Evolutionary conservation across 2,113 vertebrate species (phyloP).

Genomic region (Halichoerus grypus): DNA sequence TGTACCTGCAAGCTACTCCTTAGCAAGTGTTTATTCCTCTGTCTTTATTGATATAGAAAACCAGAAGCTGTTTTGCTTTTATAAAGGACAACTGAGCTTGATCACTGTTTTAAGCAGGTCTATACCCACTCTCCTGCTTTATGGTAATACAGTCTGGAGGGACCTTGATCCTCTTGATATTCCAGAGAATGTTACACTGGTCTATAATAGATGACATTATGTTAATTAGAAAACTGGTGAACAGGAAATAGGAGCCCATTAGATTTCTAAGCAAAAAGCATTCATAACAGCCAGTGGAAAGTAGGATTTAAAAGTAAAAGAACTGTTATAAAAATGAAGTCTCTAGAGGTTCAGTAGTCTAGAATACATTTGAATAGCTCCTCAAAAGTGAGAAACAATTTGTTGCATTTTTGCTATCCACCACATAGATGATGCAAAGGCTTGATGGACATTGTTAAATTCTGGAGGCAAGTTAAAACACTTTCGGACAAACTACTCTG

Average conservation of each 20-base stretch:
- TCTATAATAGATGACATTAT: not conserved
- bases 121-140: not conserved
- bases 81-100: not conserved
- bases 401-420: not conserved
- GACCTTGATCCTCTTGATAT: too few species aligned
- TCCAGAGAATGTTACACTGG: not conserved
- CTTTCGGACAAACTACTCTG: not conserved
- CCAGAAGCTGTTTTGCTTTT: not conserved
- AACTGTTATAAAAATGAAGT: not conserved
- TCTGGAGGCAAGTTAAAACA: not conserved
- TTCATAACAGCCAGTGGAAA: not conserved
- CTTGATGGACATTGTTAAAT: not conserved
- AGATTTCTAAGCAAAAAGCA: not conserved
- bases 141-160: not conserved
- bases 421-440: not conserved
- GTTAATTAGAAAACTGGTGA: not conserved
- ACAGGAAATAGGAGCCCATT: not conserved
- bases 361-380: not conserved
- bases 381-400: not conserved
- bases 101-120: not conserved
- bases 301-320: not conserved
- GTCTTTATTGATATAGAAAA: not conserved
- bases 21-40: not conserved
- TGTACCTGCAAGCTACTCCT: not conserved
- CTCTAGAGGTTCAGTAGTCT: not conserved